Conservation (phyloP, 2,797 vertebrate species). For the Protosalanx chinensis region DNA sequence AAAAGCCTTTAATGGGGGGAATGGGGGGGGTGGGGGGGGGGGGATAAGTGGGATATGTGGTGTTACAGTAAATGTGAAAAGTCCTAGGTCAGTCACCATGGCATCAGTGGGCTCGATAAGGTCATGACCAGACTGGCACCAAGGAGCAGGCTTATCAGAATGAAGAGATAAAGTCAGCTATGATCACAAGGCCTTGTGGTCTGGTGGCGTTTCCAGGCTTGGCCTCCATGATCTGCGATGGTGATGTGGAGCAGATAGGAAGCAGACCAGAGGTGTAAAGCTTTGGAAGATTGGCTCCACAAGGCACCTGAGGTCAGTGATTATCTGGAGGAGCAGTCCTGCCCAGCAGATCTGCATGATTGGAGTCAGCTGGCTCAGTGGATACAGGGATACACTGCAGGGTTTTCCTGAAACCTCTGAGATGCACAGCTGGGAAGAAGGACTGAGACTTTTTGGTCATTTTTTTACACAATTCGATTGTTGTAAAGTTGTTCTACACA, state of each 20-base stretch:
- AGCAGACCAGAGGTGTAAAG: not conserved
- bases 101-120: constrained; percentile 25
- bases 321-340: no score
- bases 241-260: not conserved
- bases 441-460: no score
- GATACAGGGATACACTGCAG: no score
- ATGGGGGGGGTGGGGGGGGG: no score
- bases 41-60: not conserved
- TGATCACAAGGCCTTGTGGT: constrained; percentile 36
- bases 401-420: no score
- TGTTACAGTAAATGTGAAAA: constrained; percentile 41
- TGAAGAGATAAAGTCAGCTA: constrained; percentile 18
- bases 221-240: constrained; percentile 30
- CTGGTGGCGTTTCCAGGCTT: constrained; percentile 29
- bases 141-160: constrained; percentile 43
- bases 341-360: no score
- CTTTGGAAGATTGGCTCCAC: not conserved
- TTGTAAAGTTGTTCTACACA: no score
- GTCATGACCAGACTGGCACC: constrained; percentile 8
- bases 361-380: no score
- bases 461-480: no score
- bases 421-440: no score
- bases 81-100: constrained; percentile 26
- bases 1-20: constrained; percentile 23
- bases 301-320: no score